Base-by-base conservation (phyloP, 1,140 invertebrate genomes). In the Dreissena polymorpha region DNA sequence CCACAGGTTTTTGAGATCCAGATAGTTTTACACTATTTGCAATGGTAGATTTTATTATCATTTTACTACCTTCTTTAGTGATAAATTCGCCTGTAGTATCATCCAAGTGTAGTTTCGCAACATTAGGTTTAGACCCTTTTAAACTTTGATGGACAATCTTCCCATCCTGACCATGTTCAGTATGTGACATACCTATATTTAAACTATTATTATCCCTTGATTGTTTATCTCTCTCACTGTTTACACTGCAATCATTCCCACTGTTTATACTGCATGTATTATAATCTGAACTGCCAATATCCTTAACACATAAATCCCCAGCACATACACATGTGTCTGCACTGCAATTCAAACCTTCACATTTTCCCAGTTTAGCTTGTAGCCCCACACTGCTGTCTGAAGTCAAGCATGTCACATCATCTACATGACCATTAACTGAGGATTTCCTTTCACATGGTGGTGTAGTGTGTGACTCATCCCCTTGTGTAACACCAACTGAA, bases 21-120 rank as follows among this genome's bases (percentile, higher is more conserved):
- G 16, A n/a, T n/a, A 23, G 21, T 60, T 60, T 60, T 3, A 5
- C 21, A 23, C 16, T 60, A 60, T 60, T 60, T 60, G 16, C 57
- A 60, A n/a, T 60, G 16, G 10, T n/a, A 60, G 57, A 60, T 23
- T 60, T 60, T 18, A 60, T 60, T 60, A 68, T 27, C 16, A 74
- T 25, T n/a, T 39, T 75, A 16, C 21, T 18, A 49, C 74, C 74
- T 21, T 49, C 14, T 16, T 69, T 68, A 49, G 51, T 25, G 64
- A 72, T 71, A 51, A 80, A 80, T 72, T 72, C 69, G 0, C 68
- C 68, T 23, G 78, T 80, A 8, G 70, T 53, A 68, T 80, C 78
- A 72, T 72, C 60, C 27, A 71, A 72, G 8, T 72, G 55, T 10
- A 80, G 21, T 23, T 21, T 39, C 8, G 39, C 39, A 39, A 2